Evolutionary conservation across 2,113 vertebrate species (phyloP).

Genomic region (Pholis gunnellus): DNA sequence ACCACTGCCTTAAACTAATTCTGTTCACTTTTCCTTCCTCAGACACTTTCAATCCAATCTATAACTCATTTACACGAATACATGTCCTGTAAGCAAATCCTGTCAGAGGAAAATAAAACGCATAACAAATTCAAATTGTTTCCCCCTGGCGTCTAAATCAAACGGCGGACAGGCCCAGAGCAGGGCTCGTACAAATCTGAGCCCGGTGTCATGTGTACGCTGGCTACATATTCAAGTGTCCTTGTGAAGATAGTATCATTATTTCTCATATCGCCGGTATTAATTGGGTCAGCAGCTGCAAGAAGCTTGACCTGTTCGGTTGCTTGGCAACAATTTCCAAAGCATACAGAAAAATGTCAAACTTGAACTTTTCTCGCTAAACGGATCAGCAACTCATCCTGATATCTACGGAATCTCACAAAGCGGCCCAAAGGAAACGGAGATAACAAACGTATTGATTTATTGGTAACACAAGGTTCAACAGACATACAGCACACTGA

Average conservation of each 20-base stretch:
- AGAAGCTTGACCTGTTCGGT: conserved; percentile 70
- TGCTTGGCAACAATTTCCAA: conserved; percentile 79
- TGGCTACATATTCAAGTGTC: conserved; percentile 62
- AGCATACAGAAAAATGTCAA: conserved; percentile 51
- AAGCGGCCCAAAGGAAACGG: neutral
- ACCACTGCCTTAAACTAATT: conserved; percentile 14
- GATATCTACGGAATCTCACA: conserved; percentile 24
- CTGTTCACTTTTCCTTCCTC: conserved; percentile 21
- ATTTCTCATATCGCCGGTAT: conserved; percentile 70
- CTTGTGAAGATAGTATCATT: conserved; percentile 72
- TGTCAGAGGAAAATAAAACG: conserved; percentile 19
- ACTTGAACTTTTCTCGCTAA: conserved; percentile 55
- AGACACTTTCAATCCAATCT: conserved; percentile 45
- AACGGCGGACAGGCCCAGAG: conserved; percentile 23
- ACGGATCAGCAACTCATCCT: conserved; percentile 22
- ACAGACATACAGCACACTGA: conserved; percentile 51
- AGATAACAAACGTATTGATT: conserved; percentile 63
- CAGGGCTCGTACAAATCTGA: conserved; percentile 51
- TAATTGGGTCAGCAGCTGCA: conserved; percentile 80
- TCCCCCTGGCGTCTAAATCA: conserved; percentile 62
- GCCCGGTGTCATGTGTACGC: conserved; percentile 45
- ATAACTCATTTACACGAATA: conserved; percentile 51
- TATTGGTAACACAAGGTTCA: conserved; percentile 66
- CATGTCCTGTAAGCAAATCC: conserved; percentile 56
- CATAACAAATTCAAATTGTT: conserved; percentile 57